A percentile compares a stretch with the other conserved stretches of the same genome.
phyloP scores from a whole-genome alignment of 2,888 invertebrate species.

The Drosophila pegasa region DNA sequence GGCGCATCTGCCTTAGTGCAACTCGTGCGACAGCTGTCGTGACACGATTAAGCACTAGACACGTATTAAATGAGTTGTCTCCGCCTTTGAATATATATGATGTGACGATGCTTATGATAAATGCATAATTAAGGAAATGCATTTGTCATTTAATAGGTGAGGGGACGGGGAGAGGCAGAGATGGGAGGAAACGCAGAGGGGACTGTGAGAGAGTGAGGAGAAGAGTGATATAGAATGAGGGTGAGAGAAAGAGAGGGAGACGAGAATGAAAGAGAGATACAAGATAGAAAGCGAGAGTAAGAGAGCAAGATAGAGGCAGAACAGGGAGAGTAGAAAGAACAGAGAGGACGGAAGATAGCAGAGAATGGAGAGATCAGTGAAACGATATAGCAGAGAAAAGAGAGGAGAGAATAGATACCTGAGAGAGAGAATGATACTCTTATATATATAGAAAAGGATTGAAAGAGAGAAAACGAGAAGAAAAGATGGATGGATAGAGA shows the following conservation, averaged over 20 bases:
- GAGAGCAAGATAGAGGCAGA: not conserved
- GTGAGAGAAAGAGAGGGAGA: not conserved
- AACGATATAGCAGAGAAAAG: not conserved
- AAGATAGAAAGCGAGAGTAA: not conserved
- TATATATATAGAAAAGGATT: too few species aligned
- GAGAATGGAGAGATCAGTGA: too few species aligned
- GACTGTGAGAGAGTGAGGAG: not conserved
- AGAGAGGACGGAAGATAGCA: too few species aligned
- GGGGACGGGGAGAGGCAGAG: not conserved
- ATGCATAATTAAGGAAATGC: not conserved
- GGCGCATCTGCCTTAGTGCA: not conserved
- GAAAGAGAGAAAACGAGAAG: too few species aligned
- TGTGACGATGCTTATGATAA: not conserved
- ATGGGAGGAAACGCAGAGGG: not conserved
- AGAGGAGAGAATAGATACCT: too few species aligned
- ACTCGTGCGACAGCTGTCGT: conserved; percentile 8
- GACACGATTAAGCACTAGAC: conserved; percentile 7
- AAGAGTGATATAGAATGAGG: not conserved
- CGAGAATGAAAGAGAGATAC: not conserved
- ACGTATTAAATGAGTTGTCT: not conserved
- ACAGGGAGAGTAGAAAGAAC: not conserved
- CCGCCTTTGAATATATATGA: too few species aligned
- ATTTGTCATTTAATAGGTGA: too few species aligned
- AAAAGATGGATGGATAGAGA: too few species aligned
- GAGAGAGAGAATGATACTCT: not conserved